Evolutionary conservation across 2,797 vertebrate species (phyloP).

Genomic region (Phoxinus dragarum): DNA sequence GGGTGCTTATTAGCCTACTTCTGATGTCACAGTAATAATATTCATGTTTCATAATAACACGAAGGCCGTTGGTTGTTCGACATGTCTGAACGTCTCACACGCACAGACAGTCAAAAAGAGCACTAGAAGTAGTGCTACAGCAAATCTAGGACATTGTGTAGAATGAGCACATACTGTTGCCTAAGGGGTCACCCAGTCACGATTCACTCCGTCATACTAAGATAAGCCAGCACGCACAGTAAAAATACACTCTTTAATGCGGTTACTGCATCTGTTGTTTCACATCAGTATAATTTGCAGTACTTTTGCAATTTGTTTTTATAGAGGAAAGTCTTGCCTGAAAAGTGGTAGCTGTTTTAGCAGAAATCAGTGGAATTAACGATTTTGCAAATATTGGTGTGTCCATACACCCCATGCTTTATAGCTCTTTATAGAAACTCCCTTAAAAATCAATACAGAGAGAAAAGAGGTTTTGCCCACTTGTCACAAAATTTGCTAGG

Average conservation of each 20-base stretch:
- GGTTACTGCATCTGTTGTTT: neutral
- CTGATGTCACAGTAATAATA: slow-evolving; percentile 47
- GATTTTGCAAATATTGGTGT: neutral
- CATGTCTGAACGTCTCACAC: slow-evolving; percentile 58
- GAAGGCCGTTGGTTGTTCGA: slow-evolving; percentile 54
- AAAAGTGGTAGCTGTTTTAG: neutral
- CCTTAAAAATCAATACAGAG: neutral
- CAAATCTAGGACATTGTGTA: slow-evolving; percentile 73
- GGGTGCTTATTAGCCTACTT: slow-evolving; percentile 18
- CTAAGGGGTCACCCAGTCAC: slow-evolving; percentile 64
- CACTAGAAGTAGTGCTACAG: slow-evolving; percentile 57
- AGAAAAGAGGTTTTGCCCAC: neutral
- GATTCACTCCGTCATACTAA: neutral
- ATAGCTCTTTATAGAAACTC: neutral
- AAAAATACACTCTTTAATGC: slow-evolving; percentile 13
- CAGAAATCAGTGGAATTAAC: neutral
- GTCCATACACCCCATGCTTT: neutral
- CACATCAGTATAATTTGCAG: neutral
- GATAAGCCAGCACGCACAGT: neutral
- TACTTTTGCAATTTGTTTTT: neutral
- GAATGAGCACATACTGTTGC: slow-evolving; percentile 65
- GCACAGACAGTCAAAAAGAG: slow-evolving; percentile 12
- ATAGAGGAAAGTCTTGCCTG: neutral
- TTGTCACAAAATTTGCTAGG: neutral
- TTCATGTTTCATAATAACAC: slow-evolving; percentile 52